These are phyloP conservation scores for Catonia carolina DNA, from an alignment of 2,888 invertebrate species.

Conservation along the genomic window DNA sequence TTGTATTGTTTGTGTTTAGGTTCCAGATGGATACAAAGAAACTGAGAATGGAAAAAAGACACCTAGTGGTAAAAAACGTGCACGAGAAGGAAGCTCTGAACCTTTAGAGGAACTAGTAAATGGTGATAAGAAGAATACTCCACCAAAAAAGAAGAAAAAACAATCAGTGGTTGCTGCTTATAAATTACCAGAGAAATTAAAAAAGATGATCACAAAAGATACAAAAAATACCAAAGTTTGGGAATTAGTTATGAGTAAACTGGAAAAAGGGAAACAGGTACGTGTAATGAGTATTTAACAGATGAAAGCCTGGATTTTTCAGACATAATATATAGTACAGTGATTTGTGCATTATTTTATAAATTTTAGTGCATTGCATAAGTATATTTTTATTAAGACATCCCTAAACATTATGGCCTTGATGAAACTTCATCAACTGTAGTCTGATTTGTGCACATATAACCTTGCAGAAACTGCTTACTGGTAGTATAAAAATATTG, in stretches of 20 bases:
- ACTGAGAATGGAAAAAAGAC: conserved; percentile 36
- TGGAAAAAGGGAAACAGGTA: conserved; percentile 48
- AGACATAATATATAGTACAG: too few relatives aligned
- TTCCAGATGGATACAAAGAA: conserved; percentile 17
- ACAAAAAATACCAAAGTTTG: conserved; percentile 57
- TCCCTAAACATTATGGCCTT: too few relatives aligned
- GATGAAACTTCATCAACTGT: too few relatives aligned
- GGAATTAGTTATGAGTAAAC: conserved; percentile 52
- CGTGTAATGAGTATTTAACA: conserved; percentile 18
- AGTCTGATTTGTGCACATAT: too few relatives aligned
- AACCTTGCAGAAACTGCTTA: too few relatives aligned
- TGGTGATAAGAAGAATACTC: conserved; percentile 6
- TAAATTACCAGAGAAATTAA: conserved; percentile 42
- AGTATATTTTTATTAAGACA: too few relatives aligned
- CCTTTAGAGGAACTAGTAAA: too few relatives aligned
- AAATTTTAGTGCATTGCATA: too few relatives aligned
- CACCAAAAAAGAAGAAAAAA: conserved; percentile 39
- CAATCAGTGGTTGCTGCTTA: conserved; percentile 42
- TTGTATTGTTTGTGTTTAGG: too few relatives aligned
- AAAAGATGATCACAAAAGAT: conserved; percentile 51
- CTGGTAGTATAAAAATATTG: too few relatives aligned
- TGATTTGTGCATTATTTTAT: too few relatives aligned
- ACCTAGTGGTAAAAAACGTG: conserved; percentile 39
- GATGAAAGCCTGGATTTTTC: too few relatives aligned
- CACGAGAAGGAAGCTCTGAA: conserved; percentile 29